Evolutionary conservation across 2,888 invertebrate species (phyloP).

Genomic region (Leptopterna dolabrata): DNA sequence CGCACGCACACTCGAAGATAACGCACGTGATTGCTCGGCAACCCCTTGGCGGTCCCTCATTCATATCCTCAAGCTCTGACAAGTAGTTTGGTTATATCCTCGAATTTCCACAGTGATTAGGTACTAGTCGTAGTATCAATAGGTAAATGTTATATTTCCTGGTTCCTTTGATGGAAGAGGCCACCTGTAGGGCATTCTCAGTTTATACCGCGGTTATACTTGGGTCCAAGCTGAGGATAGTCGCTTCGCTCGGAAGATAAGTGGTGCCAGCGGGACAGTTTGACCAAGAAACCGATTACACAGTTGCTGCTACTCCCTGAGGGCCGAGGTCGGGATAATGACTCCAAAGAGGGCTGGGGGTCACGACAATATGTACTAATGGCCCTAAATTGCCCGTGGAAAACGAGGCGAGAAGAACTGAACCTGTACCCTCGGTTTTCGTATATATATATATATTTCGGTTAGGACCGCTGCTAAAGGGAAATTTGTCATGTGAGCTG

Average conservation of each 20-base stretch:
- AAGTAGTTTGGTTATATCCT: no score
- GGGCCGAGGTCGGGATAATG: constrained; percentile 41
- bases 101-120: no score
- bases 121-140: no score
- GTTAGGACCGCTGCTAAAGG: neutral
- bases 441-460: neutral
- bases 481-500: neutral
- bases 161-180: no score
- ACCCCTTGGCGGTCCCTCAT: no score
- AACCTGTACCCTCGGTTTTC: neutral
- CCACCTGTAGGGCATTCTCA: neutral
- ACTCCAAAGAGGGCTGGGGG: constrained; percentile 14
- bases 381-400: constrained; percentile 40
- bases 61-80: no score
- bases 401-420: constrained; percentile 40
- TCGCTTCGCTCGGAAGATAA: neutral
- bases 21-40: no score
- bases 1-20: no score
- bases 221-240: neutral
- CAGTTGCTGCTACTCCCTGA: neutral
- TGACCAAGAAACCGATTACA: constrained; percentile 40
- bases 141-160: no score
- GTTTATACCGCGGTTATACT: neutral
- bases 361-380: constrained; percentile 46
- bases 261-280: constrained; percentile 24